A percentile compares a stretch with the other conserved stretches of the same genome.
phyloP scores from a whole-genome alignment of 2,888 invertebrate species.

The Hyppa rectilinea region DNA sequence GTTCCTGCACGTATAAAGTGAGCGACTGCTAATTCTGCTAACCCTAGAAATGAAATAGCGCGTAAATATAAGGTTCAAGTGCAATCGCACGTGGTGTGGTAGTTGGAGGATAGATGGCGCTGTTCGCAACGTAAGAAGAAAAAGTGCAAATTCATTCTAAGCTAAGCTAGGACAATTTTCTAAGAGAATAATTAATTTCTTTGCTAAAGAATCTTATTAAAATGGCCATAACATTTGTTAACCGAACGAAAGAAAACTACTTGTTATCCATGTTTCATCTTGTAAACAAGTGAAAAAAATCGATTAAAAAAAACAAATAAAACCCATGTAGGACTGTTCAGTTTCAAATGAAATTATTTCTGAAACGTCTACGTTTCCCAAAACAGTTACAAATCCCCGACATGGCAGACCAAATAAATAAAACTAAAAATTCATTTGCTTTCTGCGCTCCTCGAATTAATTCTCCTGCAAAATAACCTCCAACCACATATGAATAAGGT shows the following conservation, averaged over 20 bases:
- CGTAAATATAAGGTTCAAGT: conserved; percentile 19
- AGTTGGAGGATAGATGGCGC: conserved; percentile 34
- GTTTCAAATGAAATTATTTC: conserved; percentile 29
- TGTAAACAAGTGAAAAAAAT: neutral
- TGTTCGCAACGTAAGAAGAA: neutral
- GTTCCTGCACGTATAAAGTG: neutral
- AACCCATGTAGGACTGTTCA: neutral
- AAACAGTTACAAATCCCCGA: conserved; percentile 54
- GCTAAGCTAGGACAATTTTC: neutral
- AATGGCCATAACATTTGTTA: neutral
- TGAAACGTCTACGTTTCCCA: conserved; percentile 34
- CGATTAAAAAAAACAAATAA: neutral
- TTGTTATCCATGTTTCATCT: no score
- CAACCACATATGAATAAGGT: conserved; percentile 16
- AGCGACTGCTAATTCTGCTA: conserved; percentile 22
- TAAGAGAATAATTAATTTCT: no score
- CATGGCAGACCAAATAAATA: conserved; percentile 47
- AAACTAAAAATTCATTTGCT: conserved; percentile 28
- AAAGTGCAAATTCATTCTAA: no score
- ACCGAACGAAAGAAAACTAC: neutral
- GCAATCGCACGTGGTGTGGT: neutral
- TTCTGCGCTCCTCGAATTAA: no score
- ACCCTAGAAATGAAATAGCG: conserved; percentile 34
- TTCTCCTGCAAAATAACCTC: no score
- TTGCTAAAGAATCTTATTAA: no score